Evolutionary conservation across 2,888 invertebrate genomes (phyloP), one percentile per base, ranked within the genome.

Genomic region (Epiblema foenella): DNA sequence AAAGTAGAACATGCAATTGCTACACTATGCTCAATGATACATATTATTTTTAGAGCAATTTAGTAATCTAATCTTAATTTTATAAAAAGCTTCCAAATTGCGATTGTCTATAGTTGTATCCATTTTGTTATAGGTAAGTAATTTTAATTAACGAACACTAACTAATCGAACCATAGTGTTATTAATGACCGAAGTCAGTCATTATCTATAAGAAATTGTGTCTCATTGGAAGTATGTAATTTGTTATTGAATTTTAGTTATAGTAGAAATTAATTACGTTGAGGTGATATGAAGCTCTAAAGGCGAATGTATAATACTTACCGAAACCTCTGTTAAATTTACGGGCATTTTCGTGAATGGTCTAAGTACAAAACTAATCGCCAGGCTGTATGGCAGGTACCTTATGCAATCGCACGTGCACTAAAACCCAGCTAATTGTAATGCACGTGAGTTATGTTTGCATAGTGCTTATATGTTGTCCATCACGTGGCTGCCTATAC

Each of bases 1-100:
- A 57, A 71, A 71, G 56, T 71, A 60, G 66, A 67, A 57, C 67
- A 57, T 66, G 66, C 49, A 54, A 56, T 71, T 62, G 67, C 71
- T 66, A 71, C 60, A 71, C 54, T 42, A 17, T 59, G 46, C 9
- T 66, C 54, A 33, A 54, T 37, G n/a, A 70, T 12, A 54, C 49
- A 60, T 24, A 46, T 54, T 51, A 5, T 18, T 37, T 64, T 42
- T 54, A 49, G 54, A 59, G 17, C 42, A 42, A 42, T 15, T 18
- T 17, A 51, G 46, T 46, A 46, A 37, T n/a, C 9, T 51, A 52
- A 59, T 59, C 37, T 24, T 46, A 11, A 29, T 42, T 33, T 54
- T 46, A 29, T 56, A 42, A 15, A 9, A 20, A 42, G 15, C 42
- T 9, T 42, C 24, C 15, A 42, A 20, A 17, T 29, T 29, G 29